These are phyloP conservation scores for Ctenoplectra terminalis DNA, from an alignment of 1,140 invertebrate genomes.

Conservation along the genomic window DNA sequence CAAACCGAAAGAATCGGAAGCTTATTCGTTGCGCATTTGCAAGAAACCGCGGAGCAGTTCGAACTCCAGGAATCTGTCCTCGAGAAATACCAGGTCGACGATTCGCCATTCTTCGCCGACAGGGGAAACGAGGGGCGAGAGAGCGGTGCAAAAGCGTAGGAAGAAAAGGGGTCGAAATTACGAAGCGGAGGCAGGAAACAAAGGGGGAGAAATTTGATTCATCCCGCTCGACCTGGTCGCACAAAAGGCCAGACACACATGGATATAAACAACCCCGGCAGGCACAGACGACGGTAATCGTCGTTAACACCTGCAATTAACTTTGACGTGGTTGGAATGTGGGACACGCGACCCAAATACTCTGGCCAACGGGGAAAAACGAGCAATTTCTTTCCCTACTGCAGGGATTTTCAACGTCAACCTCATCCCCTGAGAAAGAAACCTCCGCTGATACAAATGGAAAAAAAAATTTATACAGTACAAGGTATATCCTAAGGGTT, in stretches of 20 bases:
- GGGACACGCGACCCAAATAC: slow-evolving; percentile 67
- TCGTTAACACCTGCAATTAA: slow-evolving; percentile 78
- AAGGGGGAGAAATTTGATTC: slow-evolving; percentile 63
- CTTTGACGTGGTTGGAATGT: slow-evolving; percentile 68
- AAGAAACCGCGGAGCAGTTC: background rate
- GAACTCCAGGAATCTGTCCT: slow-evolving; percentile 10
- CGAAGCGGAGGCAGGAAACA: slow-evolving; percentile 34
- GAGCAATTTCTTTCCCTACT: slow-evolving; percentile 24
- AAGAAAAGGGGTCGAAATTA: slow-evolving; percentile 10
- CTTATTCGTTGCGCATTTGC: background rate
- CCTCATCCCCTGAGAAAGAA: background rate
- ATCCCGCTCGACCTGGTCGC: slow-evolving; percentile 15
- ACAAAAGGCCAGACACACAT: slow-evolving; percentile 29
- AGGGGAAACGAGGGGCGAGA: background rate
- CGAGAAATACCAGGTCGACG: slow-evolving; percentile 41
- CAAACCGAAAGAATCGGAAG: background rate
- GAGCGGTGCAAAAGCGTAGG: background rate
- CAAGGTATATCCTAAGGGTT: background rate
- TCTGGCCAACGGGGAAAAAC: background rate
- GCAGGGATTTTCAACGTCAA: background rate
- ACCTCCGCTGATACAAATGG: background rate
- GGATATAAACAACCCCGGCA: slow-evolving; percentile 25
- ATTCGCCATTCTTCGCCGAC: slow-evolving; percentile 12
- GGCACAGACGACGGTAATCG: slow-evolving; percentile 64
- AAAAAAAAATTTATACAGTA: background rate